Base-by-base conservation (phyloP, 2,888 invertebrate genomes). In the Salticus scenicus region DNA sequence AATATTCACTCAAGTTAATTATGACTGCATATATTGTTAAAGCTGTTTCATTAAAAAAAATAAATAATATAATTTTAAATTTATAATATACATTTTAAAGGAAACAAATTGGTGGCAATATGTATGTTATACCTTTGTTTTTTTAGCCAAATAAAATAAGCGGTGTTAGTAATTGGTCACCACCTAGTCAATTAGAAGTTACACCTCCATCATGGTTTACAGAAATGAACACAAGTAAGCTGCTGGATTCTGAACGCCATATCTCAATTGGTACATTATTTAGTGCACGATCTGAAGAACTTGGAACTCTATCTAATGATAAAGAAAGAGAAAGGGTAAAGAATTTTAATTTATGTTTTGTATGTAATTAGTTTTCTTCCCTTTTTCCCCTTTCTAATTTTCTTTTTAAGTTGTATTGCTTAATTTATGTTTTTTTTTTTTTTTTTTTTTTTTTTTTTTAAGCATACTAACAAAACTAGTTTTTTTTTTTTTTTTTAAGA, bases 181-280 rank as follows among this genome's bases (percentile, higher is more conserved):
- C n/a, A 8, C 33, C 82, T 67, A 27, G 47, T 14, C 51, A 66
- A 51, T 47, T 14, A 24, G 33, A 75, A 30, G 30, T 81, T 14
- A 31, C 76, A 42, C 37, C 82, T 20, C 72, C 82, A 1, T 66
- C 71, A 41, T 76, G 76, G 76, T 71, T 51, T 33, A n/a, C 63
- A 12, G 77, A 84, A 28, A n/a, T 47, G 14, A 10, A 47, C 20
- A 24, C 75, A 1, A 37, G n/a, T 31, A 0, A 8, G 0, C 4
- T 20, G n/a, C 10, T 4, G 1, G 24, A 81, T 41, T 27, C 70
- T 17, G 66, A 63, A 20, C 77, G 57, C 0, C 72, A 66, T 17
- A 31, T 84, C 42, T 84, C 83, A 12, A 69, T 84, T 27, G 83
- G 83, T 57, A 77, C 77, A n/a, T 67, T 84, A 41, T 37, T 77